These are phyloP conservation scores for Setophaga coronata DNA, from an alignment of 2,113 vertebrate genomes.

Conservation along the genomic window DNA sequence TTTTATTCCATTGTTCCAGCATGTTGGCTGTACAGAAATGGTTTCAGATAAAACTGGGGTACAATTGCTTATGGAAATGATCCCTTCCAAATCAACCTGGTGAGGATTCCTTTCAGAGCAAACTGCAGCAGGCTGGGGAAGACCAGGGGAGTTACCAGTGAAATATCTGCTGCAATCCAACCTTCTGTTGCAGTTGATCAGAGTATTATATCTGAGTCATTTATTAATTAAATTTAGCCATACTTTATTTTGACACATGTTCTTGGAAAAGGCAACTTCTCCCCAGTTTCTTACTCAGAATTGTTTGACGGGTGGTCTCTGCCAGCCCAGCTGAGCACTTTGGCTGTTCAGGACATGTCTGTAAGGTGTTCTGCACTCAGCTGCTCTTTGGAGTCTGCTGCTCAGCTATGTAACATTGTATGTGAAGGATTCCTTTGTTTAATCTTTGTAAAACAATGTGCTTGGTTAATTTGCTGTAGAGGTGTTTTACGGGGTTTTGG, in stretches of 20 bases:
- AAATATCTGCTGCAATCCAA: background rate
- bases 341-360: fast-evolving
- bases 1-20: background rate
- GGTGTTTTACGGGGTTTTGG: background rate
- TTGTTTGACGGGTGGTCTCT: fast-evolving
- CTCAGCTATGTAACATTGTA: background rate
- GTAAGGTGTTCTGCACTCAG: background rate
- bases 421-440: background rate
- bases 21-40: fast-evolving
- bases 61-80: background rate
- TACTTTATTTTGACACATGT: background rate
- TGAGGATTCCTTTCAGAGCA: background rate
- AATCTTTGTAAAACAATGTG: background rate
- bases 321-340: background rate
- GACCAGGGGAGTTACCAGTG: background rate
- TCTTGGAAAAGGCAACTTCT: background rate
- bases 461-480: background rate
- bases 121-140: background rate
- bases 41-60: background rate
- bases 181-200: background rate
- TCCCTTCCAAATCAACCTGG: background rate
- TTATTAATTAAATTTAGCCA: background rate
- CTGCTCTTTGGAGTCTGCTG: background rate
- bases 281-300: background rate
- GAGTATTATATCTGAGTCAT: background rate